Percentiles rank a stretch among this genome's conserved stretches.
These are phyloP conservation scores for Lethrus apterus DNA, from an alignment of 1,140 invertebrate genomes.

Conservation along the genomic window DNA sequence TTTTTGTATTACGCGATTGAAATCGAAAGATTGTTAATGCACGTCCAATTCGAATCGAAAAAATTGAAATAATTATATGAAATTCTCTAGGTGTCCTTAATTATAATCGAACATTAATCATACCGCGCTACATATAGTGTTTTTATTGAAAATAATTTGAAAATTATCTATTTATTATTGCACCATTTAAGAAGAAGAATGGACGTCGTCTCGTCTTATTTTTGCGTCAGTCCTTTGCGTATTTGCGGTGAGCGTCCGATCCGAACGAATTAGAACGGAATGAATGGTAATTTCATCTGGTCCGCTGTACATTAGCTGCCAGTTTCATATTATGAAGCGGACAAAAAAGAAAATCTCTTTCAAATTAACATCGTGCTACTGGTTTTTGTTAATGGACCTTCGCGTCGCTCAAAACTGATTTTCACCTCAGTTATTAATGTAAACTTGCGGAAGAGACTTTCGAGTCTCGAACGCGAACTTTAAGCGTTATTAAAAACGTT, in stretches of 20 bases:
- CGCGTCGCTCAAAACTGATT: constrained; percentile 27
- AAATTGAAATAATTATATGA: too few species aligned
- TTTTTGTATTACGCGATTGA: too few species aligned
- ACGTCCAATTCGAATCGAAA: too few species aligned
- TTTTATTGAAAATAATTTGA: background rate
- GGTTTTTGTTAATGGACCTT: constrained; percentile 31
- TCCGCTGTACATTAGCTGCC: constrained; percentile 18
- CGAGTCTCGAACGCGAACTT: constrained; percentile 1
- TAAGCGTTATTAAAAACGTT: constrained; percentile 4
- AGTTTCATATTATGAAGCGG: constrained; percentile 16
- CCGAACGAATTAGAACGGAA: constrained; percentile 11
- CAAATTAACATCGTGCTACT: constrained; percentile 33
- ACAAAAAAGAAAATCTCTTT: constrained; percentile 30
- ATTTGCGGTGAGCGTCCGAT: background rate
- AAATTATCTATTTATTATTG: constrained; percentile 9
- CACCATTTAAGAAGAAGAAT: constrained; percentile 1
- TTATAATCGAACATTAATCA: background rate
- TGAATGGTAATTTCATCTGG: constrained; percentile 18
- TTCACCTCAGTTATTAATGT: constrained; percentile 28
- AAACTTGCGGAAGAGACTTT: constrained; percentile 15
- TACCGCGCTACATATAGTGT: too few species aligned
- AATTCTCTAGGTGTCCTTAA: background rate
- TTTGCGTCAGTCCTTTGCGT: too few species aligned
- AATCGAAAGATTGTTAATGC: too few species aligned
- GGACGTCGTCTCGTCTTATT: too few species aligned